Conservation (phyloP, 2,797 vertebrate genomes). For the Crax fasciolata region DNA sequence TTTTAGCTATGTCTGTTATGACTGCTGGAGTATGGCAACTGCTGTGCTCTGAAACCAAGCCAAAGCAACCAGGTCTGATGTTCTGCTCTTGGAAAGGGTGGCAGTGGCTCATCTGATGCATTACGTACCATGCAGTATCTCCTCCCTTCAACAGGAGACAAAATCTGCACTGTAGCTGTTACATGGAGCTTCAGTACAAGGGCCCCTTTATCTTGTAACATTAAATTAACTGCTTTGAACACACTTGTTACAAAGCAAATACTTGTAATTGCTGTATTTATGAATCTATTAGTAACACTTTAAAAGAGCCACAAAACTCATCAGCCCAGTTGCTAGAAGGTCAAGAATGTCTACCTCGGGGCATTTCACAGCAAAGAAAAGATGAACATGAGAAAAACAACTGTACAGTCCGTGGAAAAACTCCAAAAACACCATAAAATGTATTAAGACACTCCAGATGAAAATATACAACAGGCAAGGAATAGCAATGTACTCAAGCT, state of each 20-base stretch:
- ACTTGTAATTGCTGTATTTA: background rate
- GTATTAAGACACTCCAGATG: background rate
- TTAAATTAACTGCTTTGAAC: background rate
- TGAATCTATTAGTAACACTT: background rate
- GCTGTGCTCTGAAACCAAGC: background rate
- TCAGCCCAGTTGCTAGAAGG: background rate
- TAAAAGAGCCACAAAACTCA: background rate
- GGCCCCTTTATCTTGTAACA: background rate
- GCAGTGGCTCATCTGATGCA: background rate
- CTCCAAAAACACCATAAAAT: background rate
- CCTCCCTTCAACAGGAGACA: background rate
- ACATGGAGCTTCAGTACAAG: background rate
- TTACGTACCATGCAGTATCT: background rate
- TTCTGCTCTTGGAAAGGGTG: background rate
- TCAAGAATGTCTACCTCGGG: fast-evolving
- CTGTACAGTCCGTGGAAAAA: background rate
- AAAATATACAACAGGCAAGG: background rate
- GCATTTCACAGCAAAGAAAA: background rate
- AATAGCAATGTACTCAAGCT: background rate
- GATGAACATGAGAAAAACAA: background rate
- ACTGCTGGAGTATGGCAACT: background rate
- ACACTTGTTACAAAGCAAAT: background rate
- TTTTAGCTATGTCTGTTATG: background rate
- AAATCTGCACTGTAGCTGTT: background rate
- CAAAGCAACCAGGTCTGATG: background rate